phyloP scores from a whole-genome alignment of 2,113 vertebrate species.

The Rattus rattus region DNA sequence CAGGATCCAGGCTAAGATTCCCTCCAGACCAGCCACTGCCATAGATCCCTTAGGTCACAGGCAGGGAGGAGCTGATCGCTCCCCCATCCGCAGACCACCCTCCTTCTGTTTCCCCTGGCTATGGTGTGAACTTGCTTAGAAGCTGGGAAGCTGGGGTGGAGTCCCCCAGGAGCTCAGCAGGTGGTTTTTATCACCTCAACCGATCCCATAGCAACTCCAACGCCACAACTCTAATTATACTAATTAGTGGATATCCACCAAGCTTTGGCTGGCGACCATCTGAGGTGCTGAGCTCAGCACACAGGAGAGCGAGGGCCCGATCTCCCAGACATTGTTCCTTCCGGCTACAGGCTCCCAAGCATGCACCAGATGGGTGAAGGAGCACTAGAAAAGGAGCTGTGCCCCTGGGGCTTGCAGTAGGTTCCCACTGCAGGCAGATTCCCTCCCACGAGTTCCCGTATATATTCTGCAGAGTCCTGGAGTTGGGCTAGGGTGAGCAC shows the following conservation, averaged over 20 bases:
- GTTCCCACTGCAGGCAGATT: not conserved
- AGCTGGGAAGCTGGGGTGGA: not conserved
- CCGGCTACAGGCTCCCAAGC: not conserved
- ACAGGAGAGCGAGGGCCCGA: not conserved
- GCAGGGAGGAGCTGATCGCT: not conserved
- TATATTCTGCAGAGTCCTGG: not conserved
- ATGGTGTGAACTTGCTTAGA: not conserved
- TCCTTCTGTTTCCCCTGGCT: not conserved
- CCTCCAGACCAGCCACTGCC: not conserved
- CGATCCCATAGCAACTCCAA: not conserved
- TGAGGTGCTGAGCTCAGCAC: rapidly evolving
- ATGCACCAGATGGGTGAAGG: not conserved
- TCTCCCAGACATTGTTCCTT: not conserved
- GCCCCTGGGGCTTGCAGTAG: not conserved
- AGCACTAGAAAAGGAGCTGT: not conserved
- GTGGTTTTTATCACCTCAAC: slow-evolving; percentile 3
- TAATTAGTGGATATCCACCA: not conserved
- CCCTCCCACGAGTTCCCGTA: not conserved
- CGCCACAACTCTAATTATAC: not conserved
- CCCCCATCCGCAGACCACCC: not conserved
- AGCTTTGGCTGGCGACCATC: not conserved
- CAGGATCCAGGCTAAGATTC: not conserved
- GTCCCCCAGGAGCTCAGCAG: not conserved
- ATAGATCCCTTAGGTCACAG: not conserved
- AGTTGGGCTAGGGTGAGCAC: no score